phyloP scores from a whole-genome alignment of 2,113 vertebrate genomes.

The Grantiella picta region DNA sequence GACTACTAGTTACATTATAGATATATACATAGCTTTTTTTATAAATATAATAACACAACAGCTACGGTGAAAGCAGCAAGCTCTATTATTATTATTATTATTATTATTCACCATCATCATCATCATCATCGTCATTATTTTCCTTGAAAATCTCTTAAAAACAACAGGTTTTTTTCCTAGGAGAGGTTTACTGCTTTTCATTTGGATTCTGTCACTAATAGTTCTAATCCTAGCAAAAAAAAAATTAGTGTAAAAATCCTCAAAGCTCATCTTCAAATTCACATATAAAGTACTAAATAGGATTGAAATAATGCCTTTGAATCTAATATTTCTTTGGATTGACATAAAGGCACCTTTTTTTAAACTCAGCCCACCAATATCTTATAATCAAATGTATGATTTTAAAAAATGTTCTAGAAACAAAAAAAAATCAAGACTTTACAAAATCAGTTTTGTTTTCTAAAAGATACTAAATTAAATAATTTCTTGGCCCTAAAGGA shows the following conservation, averaged over 20 bases:
- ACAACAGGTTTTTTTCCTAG: background rate
- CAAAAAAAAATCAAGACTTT: background rate
- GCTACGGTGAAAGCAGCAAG: background rate
- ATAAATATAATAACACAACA: background rate
- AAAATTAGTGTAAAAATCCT: background rate
- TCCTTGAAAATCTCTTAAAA: background rate
- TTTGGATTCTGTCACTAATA: background rate
- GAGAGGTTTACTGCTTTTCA: background rate
- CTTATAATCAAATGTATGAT: background rate
- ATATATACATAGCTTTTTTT: background rate
- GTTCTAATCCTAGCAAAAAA: background rate
- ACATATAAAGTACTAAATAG: background rate
- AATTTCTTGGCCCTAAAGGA: background rate
- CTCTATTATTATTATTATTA: background rate
- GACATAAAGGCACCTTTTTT: background rate
- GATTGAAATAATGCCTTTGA: background rate
- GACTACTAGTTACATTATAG: background rate
- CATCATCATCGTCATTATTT: background rate
- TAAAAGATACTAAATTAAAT: background rate
- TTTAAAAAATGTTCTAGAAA: background rate
- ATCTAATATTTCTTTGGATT: background rate
- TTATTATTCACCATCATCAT: accelerated
- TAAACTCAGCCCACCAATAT: background rate
- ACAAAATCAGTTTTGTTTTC: background rate
- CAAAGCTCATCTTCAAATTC: background rate